Evolutionary conservation across 1,140 invertebrate species (phyloP).

Genomic region (Saccostrea echinata): DNA sequence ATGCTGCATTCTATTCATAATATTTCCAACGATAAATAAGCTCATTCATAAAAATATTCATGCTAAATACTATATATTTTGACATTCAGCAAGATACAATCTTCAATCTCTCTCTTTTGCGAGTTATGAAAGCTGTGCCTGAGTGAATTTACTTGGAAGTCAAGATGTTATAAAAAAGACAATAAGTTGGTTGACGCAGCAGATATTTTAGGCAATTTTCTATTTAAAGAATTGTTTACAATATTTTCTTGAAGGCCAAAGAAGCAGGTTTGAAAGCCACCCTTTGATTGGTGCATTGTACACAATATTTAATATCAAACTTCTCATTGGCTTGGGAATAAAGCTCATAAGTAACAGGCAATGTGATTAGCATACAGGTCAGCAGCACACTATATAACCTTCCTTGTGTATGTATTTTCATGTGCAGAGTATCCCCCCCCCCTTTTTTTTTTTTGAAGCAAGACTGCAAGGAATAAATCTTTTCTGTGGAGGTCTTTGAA

Average conservation of each 20-base stretch:
- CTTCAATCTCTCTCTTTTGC: not conserved
- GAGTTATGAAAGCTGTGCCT: not conserved
- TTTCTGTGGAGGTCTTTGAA: too few relatives aligned
- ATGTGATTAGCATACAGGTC: too few relatives aligned
- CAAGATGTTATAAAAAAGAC: not conserved
- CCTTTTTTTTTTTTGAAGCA: too few relatives aligned
- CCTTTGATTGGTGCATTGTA: not conserved
- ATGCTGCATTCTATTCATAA: too few relatives aligned
- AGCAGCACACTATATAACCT: too few relatives aligned
- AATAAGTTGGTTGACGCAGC: not conserved
- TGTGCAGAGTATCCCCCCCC: too few relatives aligned
- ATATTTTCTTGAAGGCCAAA: not conserved
- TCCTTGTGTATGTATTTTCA: too few relatives aligned
- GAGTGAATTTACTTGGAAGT: not conserved
- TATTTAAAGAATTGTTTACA: not conserved
- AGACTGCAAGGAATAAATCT: too few relatives aligned
- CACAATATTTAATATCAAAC: not conserved
- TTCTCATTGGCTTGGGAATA: not conserved
- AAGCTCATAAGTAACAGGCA: not conserved
- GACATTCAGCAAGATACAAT: too few relatives aligned
- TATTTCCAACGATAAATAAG: too few relatives aligned
- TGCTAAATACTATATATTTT: too few relatives aligned
- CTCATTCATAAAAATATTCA: too few relatives aligned
- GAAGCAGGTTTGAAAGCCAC: not conserved
- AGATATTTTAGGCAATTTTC: not conserved